A percentile compares a stretch with the other conserved stretches of the same genome.
Conservation (phyloP, 2,888 invertebrate species). For the Scaptomyza polygonia region DNA sequence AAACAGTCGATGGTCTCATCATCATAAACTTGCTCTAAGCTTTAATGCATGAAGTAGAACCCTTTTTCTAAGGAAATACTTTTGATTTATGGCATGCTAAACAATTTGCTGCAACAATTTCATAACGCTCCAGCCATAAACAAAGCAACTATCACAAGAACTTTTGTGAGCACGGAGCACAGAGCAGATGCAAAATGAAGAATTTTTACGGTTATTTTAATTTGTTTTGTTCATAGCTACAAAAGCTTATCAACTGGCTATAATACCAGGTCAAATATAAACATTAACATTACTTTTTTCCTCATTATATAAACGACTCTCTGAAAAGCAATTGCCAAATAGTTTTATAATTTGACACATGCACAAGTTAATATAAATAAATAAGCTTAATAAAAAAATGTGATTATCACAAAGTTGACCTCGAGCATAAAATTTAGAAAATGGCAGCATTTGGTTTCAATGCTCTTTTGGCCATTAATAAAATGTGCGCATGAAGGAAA, state of each 20-base stretch:
- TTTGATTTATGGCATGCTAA: slow-evolving; percentile 1
- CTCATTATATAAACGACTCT: not conserved
- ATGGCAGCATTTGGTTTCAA: slow-evolving; percentile 15
- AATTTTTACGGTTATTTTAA: not conserved
- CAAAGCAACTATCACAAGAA: not conserved
- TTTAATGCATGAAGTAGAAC: not conserved
- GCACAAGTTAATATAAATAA: slow-evolving; percentile 34
- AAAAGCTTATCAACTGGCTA: not conserved
- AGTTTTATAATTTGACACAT: slow-evolving; percentile 37
- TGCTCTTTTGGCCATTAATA: slow-evolving; percentile 63
- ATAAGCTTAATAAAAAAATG: not conserved
- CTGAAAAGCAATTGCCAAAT: not conserved
- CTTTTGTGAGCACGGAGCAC: not conserved
- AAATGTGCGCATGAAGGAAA: slow-evolving; percentile 68
- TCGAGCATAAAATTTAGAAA: slow-evolving; percentile 29
- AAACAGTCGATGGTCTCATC: no score
- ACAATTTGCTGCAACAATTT: not conserved
- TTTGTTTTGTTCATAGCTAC: not conserved
- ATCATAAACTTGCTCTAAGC: not conserved
- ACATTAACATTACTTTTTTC: not conserved
- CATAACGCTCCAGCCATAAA: not conserved
- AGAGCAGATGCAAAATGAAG: not conserved
- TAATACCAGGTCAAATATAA: not conserved
- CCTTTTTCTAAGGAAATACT: not conserved
- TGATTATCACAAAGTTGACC: slow-evolving; percentile 52